These are phyloP conservation scores for Lycorma delicatula DNA, from an alignment of 1,140 invertebrate species.

Conservation along the genomic window DNA sequence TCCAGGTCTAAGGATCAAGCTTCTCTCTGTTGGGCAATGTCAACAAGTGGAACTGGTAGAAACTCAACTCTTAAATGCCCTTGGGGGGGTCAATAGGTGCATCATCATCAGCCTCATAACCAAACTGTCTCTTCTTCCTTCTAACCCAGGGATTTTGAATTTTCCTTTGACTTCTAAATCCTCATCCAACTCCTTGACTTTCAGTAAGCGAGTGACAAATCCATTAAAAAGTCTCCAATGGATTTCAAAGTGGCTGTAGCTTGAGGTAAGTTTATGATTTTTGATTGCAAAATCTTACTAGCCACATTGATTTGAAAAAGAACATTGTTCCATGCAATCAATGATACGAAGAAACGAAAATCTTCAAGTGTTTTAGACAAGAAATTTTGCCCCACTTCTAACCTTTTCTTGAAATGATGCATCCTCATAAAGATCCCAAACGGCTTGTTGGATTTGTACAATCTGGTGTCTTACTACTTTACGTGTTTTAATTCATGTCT, in stretches of 20 bases:
- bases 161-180: too few species aligned
- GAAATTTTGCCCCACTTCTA: constrained; percentile 1
- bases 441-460: too few species aligned
- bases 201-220: too few species aligned
- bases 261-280: constrained; percentile 2
- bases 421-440: too few species aligned
- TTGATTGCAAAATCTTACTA: constrained; percentile 9
- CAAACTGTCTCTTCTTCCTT: too few species aligned
- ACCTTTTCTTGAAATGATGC: too few species aligned
- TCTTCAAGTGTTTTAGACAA: not conserved
- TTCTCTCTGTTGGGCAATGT: constrained; percentile 8
- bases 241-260: not conserved
- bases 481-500: too few species aligned
- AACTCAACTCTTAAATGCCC: constrained; percentile 1
- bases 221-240: not conserved
- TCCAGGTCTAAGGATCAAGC: constrained; percentile 3
- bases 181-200: too few species aligned
- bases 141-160: too few species aligned
- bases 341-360: not conserved
- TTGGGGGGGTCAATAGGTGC: too few species aligned
- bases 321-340: not conserved
- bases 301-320: constrained; percentile 3
- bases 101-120: constrained; percentile 25
- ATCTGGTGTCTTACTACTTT: not conserved
- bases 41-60: not conserved